Conservation (phyloP, 2,888 invertebrate species). For the Theretra japonica region DNA sequence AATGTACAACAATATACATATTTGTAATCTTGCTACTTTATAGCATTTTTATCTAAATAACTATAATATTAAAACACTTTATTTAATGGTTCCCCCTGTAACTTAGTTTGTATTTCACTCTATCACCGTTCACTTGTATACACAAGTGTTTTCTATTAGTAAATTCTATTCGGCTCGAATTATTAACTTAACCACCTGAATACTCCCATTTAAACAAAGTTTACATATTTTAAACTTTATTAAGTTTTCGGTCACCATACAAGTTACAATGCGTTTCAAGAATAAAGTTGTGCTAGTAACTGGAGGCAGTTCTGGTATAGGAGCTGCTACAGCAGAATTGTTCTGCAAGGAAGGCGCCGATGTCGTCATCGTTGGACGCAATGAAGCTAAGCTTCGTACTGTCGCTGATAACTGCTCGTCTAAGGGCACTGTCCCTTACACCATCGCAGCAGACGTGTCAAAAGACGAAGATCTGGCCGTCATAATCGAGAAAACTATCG, state of each 20-base stretch:
- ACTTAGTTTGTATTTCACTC: neutral
- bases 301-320: conserved; percentile 88
- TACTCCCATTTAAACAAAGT: neutral
- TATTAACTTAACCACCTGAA: neutral
- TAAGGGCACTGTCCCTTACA: conserved; percentile 42
- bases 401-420: conserved; percentile 63
- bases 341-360: conserved; percentile 86
- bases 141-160: neutral
- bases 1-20: neutral
- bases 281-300: conserved; percentile 61
- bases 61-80: too few species aligned
- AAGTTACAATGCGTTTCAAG: conserved; percentile 50
- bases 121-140: neutral
- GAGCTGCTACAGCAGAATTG: conserved; percentile 85
- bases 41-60: neutral
- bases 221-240: neutral
- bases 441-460: conserved; percentile 53
- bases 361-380: conserved; percentile 87
- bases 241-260: neutral
- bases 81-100: neutral
- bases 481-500: conserved; percentile 49
- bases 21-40: neutral
- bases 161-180: neutral
- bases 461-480: conserved; percentile 49
- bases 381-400: conserved; percentile 85